phyloP scores from a whole-genome alignment of 2,113 vertebrate species.

The Chlorodrepanis virens region DNA sequence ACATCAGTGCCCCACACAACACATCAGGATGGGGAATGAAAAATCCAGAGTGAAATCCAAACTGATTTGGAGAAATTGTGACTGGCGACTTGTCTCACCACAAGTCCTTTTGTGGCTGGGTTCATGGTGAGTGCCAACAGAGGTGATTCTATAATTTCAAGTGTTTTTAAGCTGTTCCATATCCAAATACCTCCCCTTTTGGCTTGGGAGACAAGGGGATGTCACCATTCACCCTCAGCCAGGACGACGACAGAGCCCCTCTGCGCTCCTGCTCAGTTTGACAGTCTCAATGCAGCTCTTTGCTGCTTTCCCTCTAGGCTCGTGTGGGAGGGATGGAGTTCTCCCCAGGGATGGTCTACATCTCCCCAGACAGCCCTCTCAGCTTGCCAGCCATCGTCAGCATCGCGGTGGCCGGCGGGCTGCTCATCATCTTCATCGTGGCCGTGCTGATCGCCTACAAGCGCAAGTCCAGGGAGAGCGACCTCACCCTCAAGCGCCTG shows the following conservation, averaged over 20 bases:
- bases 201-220: neutral
- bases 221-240: neutral
- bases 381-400: constrained; percentile 96
- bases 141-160: neutral
- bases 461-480: constrained; percentile 94
- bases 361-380: constrained; percentile 94
- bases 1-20: neutral
- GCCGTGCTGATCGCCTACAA: constrained; percentile 97
- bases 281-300: fast-evolving
- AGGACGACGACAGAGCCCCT: neutral
- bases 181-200: neutral
- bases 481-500: constrained; percentile 93
- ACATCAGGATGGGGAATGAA: neutral
- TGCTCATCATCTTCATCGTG: constrained; percentile 96
- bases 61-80: fast-evolving
- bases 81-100: neutral
- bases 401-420: constrained; percentile 89
- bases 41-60: neutral
- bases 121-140: neutral
- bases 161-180: neutral
- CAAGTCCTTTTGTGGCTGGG: neutral
- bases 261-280: neutral
- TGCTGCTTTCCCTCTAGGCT: constrained; percentile 72
- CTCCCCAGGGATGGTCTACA: constrained; percentile 94
- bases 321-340: constrained; percentile 95